phyloP scores from a whole-genome alignment of 2,113 vertebrate species.

The Alosa alosa region DNA sequence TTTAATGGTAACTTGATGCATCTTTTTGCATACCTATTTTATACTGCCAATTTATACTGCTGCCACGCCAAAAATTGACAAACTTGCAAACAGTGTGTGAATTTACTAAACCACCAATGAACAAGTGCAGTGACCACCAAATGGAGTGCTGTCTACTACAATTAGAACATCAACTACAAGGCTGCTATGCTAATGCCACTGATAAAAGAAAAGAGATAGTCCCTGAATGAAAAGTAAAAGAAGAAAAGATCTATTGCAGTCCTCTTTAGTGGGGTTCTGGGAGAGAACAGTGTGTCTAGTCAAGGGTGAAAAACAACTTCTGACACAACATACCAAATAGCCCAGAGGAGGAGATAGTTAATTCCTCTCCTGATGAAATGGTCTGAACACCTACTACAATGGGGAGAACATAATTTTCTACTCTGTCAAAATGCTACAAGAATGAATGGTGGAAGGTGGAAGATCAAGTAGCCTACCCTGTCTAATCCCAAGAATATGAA shows the following conservation, averaged over 20 bases:
- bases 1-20: neutral
- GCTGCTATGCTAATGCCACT: constrained; percentile 57
- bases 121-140: neutral
- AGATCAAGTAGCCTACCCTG: neutral
- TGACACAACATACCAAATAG: constrained; percentile 59
- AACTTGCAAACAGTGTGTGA: neutral
- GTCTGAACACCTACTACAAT: constrained; percentile 15
- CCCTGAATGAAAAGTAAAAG: constrained; percentile 51
- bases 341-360: constrained; percentile 38
- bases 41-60: neutral
- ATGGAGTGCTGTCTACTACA: neutral
- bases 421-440: neutral
- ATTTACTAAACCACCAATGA: neutral
- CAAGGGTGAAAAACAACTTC: constrained; percentile 67
- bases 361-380: constrained; percentile 41
- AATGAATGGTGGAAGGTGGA: neutral
- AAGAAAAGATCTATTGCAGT: constrained; percentile 55
- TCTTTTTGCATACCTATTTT: neutral
- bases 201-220: constrained; percentile 45
- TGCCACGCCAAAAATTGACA: neutral
- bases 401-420: neutral
- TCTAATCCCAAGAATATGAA: neutral
- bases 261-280: constrained; percentile 53
- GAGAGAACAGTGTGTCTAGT: constrained; percentile 61
- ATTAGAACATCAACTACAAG: neutral